Evolutionary conservation across 92 coral and sea anemone genomes (phyloP), one percentile per base, ranked within the genome.

Genomic region (Palythoa heliodiscus): DNA sequence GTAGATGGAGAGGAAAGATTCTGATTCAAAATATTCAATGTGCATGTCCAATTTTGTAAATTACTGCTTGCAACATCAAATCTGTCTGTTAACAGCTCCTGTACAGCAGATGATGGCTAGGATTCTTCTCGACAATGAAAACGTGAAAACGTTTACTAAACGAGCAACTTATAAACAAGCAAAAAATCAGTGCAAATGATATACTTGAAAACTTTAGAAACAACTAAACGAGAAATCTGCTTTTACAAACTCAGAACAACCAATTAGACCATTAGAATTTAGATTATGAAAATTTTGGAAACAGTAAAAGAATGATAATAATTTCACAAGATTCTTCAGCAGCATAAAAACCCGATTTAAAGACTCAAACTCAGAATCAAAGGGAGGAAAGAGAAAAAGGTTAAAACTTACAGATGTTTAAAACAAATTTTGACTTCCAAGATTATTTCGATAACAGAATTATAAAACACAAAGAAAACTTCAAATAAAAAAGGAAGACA

Each of bases 211-310:
- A 66, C 19, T 66, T 5, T 66, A 29, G 9, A 66, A 24, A 17
- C 71, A 29, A 66, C 71, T 29, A 17, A 29, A 29, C 35, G 35
- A 29, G 35, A 29, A 29, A 29, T 29, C 35, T 29, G 35, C 1
- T 29, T 29, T 29, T 29, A 29, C 35, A 29, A 29, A 29, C 35
- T 29, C 35, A 29, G 35, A 29, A 29, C 35, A 0, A 66, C 19
- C 71, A 24, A 48, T 73, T 48, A 84, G 52, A 58, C 70, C 37
- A 19, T 84, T 54, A 39, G 70, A 60, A 68, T 25, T 19, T 71
- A 80, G 85, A 75, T 25, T 70, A 60, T 80, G 85, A 74, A 68
- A 61, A 77, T 61, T 17, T 77, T 53, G 50, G 83, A 70, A 50
- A 77, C 64, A 24, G 83, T 23, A 82, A 73, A 73, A 43, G 78